Evolutionary conservation across 2,888 invertebrate species (phyloP).

Genomic region (Epsilonema sp.): DNA sequence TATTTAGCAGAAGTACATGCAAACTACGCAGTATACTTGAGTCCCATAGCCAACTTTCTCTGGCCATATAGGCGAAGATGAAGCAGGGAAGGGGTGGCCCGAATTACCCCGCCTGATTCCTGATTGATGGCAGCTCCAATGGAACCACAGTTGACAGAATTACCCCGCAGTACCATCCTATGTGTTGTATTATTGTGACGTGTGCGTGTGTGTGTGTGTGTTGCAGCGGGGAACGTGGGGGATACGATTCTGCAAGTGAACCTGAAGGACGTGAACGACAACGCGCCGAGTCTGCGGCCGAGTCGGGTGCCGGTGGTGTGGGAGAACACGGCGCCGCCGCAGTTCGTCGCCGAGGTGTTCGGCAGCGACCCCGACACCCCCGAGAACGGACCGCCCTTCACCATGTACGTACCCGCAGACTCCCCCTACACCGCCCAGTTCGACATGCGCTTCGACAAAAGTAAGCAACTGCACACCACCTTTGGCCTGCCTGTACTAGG

Average conservation of each 20-base stretch:
- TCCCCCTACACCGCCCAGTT: constrained; percentile 48
- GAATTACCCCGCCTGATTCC: no score
- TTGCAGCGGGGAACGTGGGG: constrained; percentile 51
- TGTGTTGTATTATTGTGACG: no score
- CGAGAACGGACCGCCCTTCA: constrained; percentile 89
- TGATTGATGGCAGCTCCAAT: no score
- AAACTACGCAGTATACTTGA: no score
- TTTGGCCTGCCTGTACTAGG: no score
- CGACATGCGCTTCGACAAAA: constrained; percentile 87
- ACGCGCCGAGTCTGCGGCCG: constrained; percentile 67
- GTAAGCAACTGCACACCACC: no score
- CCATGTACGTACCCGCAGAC: constrained; percentile 30
- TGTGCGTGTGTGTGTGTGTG: neutral
- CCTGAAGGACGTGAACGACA: constrained; percentile 72
- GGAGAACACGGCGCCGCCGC: constrained; percentile 72
- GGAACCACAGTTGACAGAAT: no score
- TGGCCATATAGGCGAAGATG: no score
- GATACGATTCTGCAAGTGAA: constrained; percentile 53
- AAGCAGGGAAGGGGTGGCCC: no score
- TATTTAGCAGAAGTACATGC: no score
- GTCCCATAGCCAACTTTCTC: no score
- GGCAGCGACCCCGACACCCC: constrained; percentile 36
- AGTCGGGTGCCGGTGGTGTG: constrained; percentile 71
- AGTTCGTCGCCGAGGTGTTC: constrained; percentile 39
- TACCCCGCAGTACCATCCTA: no score